phyloP scores from a whole-genome alignment of 2,888 invertebrate genomes.

The Petrophora chlorosata region DNA sequence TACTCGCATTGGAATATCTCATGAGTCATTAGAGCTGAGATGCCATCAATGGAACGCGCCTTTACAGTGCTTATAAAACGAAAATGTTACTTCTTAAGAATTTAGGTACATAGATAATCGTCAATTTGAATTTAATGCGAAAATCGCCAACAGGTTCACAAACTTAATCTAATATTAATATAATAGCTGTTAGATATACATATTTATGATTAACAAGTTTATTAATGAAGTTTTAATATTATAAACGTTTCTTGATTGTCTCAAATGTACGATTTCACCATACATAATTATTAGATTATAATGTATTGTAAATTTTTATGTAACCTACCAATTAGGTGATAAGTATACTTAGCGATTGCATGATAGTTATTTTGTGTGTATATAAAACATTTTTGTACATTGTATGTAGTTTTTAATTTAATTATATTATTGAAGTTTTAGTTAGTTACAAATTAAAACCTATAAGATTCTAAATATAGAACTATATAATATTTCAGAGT shows the following conservation, averaged over 20 bases:
- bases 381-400: constrained; percentile 80
- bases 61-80: constrained; percentile 34
- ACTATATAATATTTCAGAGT: constrained; percentile 59
- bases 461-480: constrained; percentile 80
- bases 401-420: constrained; percentile 76
- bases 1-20: no score
- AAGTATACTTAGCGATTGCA: constrained; percentile 62
- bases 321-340: constrained; percentile 68
- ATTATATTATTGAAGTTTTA: constrained; percentile 62
- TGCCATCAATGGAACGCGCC: no score
- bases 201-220: constrained; percentile 45
- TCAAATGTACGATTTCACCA: constrained; percentile 55
- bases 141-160: constrained; percentile 49
- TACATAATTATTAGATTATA: constrained; percentile 45
- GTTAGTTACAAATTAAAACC: constrained; percentile 77
- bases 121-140: constrained; percentile 60
- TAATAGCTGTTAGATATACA: constrained; percentile 48
- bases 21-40: no score
- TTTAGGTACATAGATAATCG: constrained; percentile 45
- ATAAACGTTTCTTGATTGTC: constrained; percentile 52
- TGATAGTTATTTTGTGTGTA: constrained; percentile 67
- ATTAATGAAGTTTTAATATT: constrained; percentile 48
- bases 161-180: constrained; percentile 50
- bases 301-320: constrained; percentile 68
- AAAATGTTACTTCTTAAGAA: constrained; percentile 40